These are phyloP conservation scores for Diabrotica balteata DNA, from an alignment of 2,888 invertebrate species.

Conservation along the genomic window DNA sequence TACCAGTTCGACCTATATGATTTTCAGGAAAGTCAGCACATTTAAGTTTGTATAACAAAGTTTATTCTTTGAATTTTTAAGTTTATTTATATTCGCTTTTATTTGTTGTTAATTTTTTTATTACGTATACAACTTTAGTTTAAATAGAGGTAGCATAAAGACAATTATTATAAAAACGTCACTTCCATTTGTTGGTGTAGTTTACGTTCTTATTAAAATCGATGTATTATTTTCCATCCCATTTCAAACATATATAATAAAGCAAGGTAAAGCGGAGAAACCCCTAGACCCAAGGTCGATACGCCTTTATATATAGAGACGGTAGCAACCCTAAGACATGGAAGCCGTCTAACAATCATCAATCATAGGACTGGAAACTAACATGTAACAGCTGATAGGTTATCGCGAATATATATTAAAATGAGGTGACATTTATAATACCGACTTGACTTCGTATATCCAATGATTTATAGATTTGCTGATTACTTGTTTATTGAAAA, in stretches of 20 bases:
- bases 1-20: no score
- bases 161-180: no score
- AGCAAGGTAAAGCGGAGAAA: neutral
- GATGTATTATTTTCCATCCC: neutral
- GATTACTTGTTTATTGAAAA: neutral
- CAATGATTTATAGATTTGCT: neutral
- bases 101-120: no score
- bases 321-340: slow-evolving; percentile 7
- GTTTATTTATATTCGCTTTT: no score
- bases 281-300: slow-evolving; percentile 2
- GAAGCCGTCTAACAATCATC: slow-evolving; percentile 12
- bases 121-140: no score
- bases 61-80: no score
- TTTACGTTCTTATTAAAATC: neutral
- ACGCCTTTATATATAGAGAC: slow-evolving; percentile 11
- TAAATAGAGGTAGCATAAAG: no score
- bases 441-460: neutral
- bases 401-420: slow-evolving; percentile 6
- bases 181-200: neutral
- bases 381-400: neutral
- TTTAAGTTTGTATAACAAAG: no score
- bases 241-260: slow-evolving; percentile 1
- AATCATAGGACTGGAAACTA: slow-evolving; percentile 14
- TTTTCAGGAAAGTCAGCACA: no score
- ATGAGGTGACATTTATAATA: neutral